A percentile compares a stretch with the other conserved stretches of the same genome.
Conservation (phyloP, 1,140 invertebrate species). For the Hesperophylax magnus region DNA sequence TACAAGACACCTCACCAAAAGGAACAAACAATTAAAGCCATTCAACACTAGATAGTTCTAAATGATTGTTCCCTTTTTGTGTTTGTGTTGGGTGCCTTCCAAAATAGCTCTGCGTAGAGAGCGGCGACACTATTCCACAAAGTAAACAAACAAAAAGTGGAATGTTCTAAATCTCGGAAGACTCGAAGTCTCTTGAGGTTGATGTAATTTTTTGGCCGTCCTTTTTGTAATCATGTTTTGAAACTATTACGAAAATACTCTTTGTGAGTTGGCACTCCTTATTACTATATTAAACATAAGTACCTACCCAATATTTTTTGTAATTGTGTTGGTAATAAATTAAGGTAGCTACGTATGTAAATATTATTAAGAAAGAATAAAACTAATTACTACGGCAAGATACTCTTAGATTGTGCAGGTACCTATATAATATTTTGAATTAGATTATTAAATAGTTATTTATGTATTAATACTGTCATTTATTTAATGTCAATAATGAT, state of each 20-base stretch:
- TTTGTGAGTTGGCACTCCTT: background rate
- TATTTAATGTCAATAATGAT: too few species aligned
- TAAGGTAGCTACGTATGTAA: background rate
- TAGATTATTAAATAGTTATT: too few species aligned
- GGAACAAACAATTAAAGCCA: background rate
- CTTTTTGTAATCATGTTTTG: constrained; percentile 11
- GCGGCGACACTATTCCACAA: background rate
- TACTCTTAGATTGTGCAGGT: too few species aligned
- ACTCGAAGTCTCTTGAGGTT: constrained; percentile 19
- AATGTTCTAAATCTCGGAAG: constrained; percentile 24
- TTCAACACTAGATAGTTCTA: too few species aligned
- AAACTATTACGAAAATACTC: constrained; percentile 18
- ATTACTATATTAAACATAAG: background rate
- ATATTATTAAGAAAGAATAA: background rate
- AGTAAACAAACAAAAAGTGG: constrained; percentile 20
- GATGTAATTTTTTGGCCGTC: background rate
- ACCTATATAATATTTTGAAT: too few species aligned
- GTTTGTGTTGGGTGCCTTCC: background rate
- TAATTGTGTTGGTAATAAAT: background rate
- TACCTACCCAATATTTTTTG: background rate
- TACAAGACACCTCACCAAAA: background rate
- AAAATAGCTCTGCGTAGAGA: background rate
- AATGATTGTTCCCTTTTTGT: background rate
- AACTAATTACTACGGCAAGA: too few species aligned
- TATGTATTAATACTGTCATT: too few species aligned